These are phyloP conservation scores for Taxidea taxus DNA, from an alignment of 2,113 vertebrate species.

Conservation along the genomic window DNA sequence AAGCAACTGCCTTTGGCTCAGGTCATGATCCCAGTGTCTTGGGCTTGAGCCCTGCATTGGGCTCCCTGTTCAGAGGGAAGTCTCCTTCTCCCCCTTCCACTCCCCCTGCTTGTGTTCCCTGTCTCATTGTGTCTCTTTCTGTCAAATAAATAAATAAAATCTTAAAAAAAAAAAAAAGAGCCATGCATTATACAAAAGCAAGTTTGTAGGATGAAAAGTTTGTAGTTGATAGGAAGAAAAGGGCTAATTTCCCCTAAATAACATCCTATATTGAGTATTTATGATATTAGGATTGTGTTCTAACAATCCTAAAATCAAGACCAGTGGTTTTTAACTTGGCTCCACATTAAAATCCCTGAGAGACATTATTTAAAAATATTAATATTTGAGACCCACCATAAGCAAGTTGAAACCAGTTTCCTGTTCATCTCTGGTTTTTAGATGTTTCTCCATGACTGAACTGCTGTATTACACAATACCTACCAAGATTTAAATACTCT, in stretches of 20 bases:
- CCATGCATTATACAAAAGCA: neutral
- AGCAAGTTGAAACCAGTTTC: neutral
- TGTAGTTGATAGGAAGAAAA: neutral
- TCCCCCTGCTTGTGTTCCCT: too few relatives aligned
- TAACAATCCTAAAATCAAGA: neutral
- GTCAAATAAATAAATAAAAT: too few relatives aligned
- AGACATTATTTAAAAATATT: neutral
- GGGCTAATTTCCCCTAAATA: neutral
- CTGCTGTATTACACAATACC: fast-evolving
- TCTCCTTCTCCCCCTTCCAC: too few relatives aligned
- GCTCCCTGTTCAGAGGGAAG: too few relatives aligned
- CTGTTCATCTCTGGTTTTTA: neutral
- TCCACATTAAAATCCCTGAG: neutral
- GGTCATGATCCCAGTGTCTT: too few relatives aligned
- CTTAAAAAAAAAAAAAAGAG: neutral
- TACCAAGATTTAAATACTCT: neutral
- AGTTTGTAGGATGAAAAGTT: neutral
- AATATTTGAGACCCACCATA: neutral
- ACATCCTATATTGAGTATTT: neutral
- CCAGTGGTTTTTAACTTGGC: neutral
- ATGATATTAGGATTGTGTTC: neutral
- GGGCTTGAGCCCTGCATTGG: too few relatives aligned
- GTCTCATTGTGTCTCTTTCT: too few relatives aligned
- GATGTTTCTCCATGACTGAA: neutral
- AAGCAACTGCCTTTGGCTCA: too few relatives aligned